Conservation (phyloP, 2,797 vertebrate genomes). For the Corythornis leucogaster region DNA sequence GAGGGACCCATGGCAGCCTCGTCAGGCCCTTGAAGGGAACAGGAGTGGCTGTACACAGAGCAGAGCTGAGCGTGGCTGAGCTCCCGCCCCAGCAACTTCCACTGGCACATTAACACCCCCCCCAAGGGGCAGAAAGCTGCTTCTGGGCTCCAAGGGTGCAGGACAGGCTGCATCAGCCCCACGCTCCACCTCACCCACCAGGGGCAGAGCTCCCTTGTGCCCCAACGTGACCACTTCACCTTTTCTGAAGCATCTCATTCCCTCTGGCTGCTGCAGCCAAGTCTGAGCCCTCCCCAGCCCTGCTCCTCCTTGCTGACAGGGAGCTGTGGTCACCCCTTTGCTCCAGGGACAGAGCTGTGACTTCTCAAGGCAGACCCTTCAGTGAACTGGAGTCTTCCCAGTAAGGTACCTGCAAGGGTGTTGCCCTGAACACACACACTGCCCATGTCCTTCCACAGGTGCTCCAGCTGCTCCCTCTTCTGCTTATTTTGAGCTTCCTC, state of each 20-base stretch:
- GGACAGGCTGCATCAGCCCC: not conserved
- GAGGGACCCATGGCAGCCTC: conserved; percentile 81
- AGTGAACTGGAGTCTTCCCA: not conserved
- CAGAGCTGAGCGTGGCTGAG: not conserved
- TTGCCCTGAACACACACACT: conserved; percentile 78
- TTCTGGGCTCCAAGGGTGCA: not conserved
- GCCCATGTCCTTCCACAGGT: conserved; percentile 89
- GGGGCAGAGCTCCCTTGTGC: not conserved
- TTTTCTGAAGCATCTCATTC: not conserved
- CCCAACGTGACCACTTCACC: not conserved
- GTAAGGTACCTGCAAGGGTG: conserved; percentile 75
- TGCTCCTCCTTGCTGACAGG: not conserved
- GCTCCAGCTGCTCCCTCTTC: conserved; percentile 89
- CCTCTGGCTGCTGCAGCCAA: not conserved
- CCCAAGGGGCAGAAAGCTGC: not conserved
- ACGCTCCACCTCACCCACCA: not conserved
- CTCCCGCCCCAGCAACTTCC: not conserved
- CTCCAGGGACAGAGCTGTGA: not conserved
- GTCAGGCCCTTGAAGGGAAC: conserved; percentile 59
- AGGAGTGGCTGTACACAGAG: not conserved
- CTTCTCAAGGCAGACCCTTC: not conserved
- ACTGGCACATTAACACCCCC: not conserved
- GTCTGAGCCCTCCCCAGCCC: not conserved
- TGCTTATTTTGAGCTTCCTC: conserved; percentile 82
- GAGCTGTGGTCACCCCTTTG: not conserved